phyloP scores from a whole-genome alignment of 2,888 invertebrate species.

The Onchidella celtica region DNA sequence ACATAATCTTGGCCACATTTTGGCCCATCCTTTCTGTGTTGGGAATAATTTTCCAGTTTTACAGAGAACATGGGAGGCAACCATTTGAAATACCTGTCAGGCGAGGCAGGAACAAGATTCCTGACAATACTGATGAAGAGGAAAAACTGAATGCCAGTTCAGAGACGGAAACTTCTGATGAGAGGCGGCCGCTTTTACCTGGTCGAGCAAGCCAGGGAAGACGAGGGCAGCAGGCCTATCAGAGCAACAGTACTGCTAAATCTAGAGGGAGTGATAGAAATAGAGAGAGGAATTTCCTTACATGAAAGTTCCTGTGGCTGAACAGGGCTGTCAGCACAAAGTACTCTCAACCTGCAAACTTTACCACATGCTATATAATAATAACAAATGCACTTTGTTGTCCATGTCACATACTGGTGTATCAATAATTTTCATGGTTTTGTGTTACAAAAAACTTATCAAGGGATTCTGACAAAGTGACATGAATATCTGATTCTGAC shows the following conservation, averaged over 20 bases:
- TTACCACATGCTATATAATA: too few relatives aligned
- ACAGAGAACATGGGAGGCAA: constrained; percentile 83
- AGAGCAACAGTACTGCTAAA: background rate
- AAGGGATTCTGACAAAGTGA: too few relatives aligned
- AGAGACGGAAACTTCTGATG: background rate
- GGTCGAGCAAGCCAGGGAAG: background rate
- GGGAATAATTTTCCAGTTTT: constrained; percentile 84
- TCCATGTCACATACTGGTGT: too few relatives aligned
- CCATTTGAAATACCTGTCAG: constrained; percentile 81
- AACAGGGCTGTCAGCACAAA: too few relatives aligned
- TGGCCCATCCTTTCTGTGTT: constrained; percentile 83
- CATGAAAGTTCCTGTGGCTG: background rate
- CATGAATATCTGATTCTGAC: too few relatives aligned
- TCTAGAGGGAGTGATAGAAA: background rate
- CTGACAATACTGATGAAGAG: background rate
- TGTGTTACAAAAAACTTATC: too few relatives aligned
- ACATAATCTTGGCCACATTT: constrained; percentile 82
- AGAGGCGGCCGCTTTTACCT: background rate
- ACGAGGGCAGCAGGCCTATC: background rate
- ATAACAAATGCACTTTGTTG: too few relatives aligned
- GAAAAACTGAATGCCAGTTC: background rate
- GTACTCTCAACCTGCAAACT: too few relatives aligned
- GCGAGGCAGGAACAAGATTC: background rate
- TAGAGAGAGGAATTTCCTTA: background rate
- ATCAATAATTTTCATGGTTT: too few relatives aligned